phyloP scores from a whole-genome alignment of 2,797 vertebrate genomes.

The Thunnus albacares region DNA sequence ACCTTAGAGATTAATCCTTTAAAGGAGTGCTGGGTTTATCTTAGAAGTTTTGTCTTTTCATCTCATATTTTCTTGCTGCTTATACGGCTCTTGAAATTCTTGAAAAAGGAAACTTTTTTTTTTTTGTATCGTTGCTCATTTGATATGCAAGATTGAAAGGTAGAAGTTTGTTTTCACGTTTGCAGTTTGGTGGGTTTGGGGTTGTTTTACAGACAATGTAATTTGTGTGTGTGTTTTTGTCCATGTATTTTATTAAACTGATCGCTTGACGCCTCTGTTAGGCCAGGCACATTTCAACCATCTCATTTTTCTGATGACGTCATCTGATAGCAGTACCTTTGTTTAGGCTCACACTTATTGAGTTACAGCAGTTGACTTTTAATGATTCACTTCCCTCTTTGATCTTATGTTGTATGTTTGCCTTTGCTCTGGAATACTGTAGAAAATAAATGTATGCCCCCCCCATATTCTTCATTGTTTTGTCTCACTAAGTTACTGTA shows the following conservation, averaged over 20 bases:
- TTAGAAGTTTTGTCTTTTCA: background rate
- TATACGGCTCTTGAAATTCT: slow-evolving; percentile 10
- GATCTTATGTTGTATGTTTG: slow-evolving; percentile 62
- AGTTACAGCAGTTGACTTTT: slow-evolving; percentile 24
- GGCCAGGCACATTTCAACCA: slow-evolving; percentile 23
- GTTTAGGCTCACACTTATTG: slow-evolving; percentile 22
- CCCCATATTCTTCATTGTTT: background rate
- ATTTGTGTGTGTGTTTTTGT: slow-evolving; percentile 33
- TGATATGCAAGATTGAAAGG: slow-evolving; percentile 54
- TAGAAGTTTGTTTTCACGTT: slow-evolving; percentile 55
- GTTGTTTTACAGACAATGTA: slow-evolving; percentile 61
- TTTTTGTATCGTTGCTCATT: slow-evolving; percentile 66
- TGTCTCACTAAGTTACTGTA: slow-evolving; percentile 4
- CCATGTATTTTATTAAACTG: slow-evolving; percentile 46
- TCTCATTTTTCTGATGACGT: slow-evolving; percentile 11
- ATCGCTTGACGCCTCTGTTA: slow-evolving; percentile 37
- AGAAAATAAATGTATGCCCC: slow-evolving; percentile 87
- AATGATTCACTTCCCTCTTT: slow-evolving; percentile 43
- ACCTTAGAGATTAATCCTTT: background rate
- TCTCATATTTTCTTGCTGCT: background rate
- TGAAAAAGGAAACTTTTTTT: slow-evolving; percentile 1
- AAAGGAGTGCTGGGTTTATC: slow-evolving; percentile 1
- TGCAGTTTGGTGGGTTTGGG: slow-evolving; percentile 64
- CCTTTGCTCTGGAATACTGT: slow-evolving; percentile 78
- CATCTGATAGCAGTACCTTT: background rate